Conservation (phyloP, 2,888 invertebrate species). For the Diachrysia chrysitis region DNA sequence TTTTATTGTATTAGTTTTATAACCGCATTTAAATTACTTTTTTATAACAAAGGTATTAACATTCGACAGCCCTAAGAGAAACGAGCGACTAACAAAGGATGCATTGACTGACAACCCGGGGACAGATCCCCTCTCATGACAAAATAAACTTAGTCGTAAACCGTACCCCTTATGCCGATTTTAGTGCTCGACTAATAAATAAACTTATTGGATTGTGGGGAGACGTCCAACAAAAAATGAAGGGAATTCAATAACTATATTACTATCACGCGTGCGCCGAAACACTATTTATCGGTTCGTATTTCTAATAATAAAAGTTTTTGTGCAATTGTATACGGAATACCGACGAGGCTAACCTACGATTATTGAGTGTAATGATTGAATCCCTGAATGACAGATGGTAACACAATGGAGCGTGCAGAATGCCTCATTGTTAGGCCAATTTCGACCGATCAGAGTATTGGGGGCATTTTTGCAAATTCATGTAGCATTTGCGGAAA, state of each 20-base stretch:
- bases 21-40: slow-evolving; percentile 29
- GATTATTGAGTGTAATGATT: slow-evolving; percentile 79
- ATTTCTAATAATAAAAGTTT: slow-evolving; percentile 76
- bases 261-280: slow-evolving; percentile 75
- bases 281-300: slow-evolving; percentile 72
- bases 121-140: slow-evolving; percentile 76
- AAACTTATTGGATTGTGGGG: slow-evolving; percentile 83
- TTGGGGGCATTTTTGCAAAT: slow-evolving; percentile 83
- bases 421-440: slow-evolving; percentile 76
- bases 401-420: slow-evolving; percentile 72
- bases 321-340: slow-evolving; percentile 71
- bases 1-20: neutral
- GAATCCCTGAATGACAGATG: slow-evolving; percentile 86
- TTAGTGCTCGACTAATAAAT: slow-evolving; percentile 85
- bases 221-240: slow-evolving; percentile 64
- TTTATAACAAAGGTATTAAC: slow-evolving; percentile 43
- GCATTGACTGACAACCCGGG: slow-evolving; percentile 76
- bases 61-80: slow-evolving; percentile 70
- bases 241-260: slow-evolving; percentile 75
- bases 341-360: slow-evolving; percentile 71
- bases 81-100: slow-evolving; percentile 72
- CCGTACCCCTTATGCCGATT: slow-evolving; percentile 78
- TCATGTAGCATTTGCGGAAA: slow-evolving; percentile 71
- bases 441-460: slow-evolving; percentile 75
- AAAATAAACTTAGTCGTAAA: slow-evolving; percentile 83